Evolutionary conservation across 1,140 invertebrate genomes (phyloP), one percentile per base, ranked within the genome.

Genomic region (Sogatella furcifera): DNA sequence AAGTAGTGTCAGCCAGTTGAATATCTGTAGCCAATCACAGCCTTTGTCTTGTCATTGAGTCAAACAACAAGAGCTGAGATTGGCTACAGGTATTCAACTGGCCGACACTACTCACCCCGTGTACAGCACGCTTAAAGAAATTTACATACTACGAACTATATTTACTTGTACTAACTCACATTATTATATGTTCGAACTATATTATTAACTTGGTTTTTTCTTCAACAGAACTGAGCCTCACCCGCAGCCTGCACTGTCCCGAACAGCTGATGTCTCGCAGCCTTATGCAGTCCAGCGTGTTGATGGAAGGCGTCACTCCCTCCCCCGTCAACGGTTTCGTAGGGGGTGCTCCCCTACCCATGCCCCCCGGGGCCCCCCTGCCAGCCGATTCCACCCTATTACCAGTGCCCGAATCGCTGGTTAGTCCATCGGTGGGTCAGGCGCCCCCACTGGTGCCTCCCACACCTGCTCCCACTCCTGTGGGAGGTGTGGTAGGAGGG

Each of bases 361-460:
- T n/a, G 21, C 24, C 52, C 8, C n/a, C 28, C 2, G 11, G 21
- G 21, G 59, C 60, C 66, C 85, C 87, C 2, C 69, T 92, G 54
- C 84, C 87, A 69, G 87, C 88, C 42, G 84, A 88, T 43, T 88
- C 86, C 0, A 90, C 89, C 73, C 83, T 91, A 74, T 84, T 92
- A 1, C 89, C 89, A 3, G 88, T 91, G 38, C 88, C 89, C 9
- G 89, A 92, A 69, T 88, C 87, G 0, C 73, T 90, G 0, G 89
- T 90, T 84, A 90, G 87, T 72, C 89, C 88, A 2, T 86, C 65
- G 46, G 66, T 67, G 1, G 24, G 61, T 3, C 60, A 61, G 14
- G 38, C 53, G 38, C 90, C 71, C 88, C 88, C 68, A n/a, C n/a
- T n/a, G 76, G 82, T 65, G 80, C 82, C 60, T 70, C 15, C 70